These are phyloP conservation scores for Sapayoa aenigma DNA, from an alignment of 2,113 vertebrate species.

Conservation along the genomic window DNA sequence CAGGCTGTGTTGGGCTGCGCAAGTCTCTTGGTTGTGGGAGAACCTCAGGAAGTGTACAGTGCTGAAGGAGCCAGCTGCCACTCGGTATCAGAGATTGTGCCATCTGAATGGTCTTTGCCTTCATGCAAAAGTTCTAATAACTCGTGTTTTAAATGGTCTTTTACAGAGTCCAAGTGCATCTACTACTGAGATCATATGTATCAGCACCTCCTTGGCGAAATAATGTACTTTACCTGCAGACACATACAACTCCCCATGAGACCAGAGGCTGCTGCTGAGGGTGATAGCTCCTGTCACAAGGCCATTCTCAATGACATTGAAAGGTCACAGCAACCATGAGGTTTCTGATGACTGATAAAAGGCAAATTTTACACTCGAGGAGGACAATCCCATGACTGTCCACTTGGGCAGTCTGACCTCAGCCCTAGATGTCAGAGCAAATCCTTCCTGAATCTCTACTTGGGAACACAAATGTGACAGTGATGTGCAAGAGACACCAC, in stretches of 20 bases:
- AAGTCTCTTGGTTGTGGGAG: no score
- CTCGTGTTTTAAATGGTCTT: background rate
- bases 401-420: rapidly evolving
- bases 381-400: background rate
- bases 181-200: background rate
- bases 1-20: no score
- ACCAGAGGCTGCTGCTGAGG: background rate
- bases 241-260: background rate
- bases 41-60: no score
- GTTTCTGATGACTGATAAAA: background rate
- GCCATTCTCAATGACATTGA: background rate
- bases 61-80: no score
- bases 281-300: background rate
- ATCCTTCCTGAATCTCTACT: background rate
- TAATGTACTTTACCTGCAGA: background rate
- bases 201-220: background rate
- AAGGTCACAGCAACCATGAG: background rate
- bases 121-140: background rate
- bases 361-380: background rate
- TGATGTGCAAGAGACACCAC: background rate
- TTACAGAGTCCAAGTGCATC: rapidly evolving
- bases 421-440: background rate
- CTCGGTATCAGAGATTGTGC: background rate
- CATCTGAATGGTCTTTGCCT: background rate
- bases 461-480: background rate